Evolutionary conservation across 2,113 vertebrate species (phyloP), one percentile per base, ranked within the genome.

Genomic region (Sinocyclocheilus anophthalmus): DNA sequence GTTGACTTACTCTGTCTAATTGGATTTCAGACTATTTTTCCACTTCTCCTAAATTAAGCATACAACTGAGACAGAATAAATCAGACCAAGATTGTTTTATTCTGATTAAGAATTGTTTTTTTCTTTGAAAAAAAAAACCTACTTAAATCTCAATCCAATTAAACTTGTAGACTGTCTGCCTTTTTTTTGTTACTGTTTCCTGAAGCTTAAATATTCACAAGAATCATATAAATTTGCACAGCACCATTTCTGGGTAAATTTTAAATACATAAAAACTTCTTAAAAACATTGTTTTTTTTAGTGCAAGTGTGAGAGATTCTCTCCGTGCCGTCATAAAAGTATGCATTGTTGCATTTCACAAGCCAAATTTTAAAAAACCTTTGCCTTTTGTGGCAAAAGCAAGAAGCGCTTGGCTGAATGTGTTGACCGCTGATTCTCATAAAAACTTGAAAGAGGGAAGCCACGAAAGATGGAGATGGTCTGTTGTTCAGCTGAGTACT

Each of bases 21-120:
- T 85, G 86, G 37, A 88, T 88, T 86, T 88, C n/a, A 78, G 53
- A 42, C 65, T 70, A 84, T 48, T 88, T 88, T 88, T 86, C 76
- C 59, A 86, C 72, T 79, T 69, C 87, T 88, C 37, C 55, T 76
- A 79, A 80, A 70, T 76, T 24, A 79, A 77, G 45, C 76, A 86
- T 45, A 59, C 48, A 50, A 63, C 76, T 61, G 48, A 53, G 76
- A 57, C 26, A 16, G 79, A 83, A 30, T 86, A 76, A 86, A 84
- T 81, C 82, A 70, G 72, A 88, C 53, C 73, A 86, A 83, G 65
- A 59, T 59, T 55, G 16, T 18, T 55, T 55, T 55, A 55, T 18
- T 18, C 53, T 55, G 30, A 70, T 70, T 37, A 20, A 65, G 63
- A 65, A 26, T 63, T 14, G 24, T 37, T 24, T 77, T 83, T 45